These are phyloP conservation scores for Melanotaenia nigrans DNA, from an alignment of 2,797 vertebrate species.

Conservation along the genomic window DNA sequence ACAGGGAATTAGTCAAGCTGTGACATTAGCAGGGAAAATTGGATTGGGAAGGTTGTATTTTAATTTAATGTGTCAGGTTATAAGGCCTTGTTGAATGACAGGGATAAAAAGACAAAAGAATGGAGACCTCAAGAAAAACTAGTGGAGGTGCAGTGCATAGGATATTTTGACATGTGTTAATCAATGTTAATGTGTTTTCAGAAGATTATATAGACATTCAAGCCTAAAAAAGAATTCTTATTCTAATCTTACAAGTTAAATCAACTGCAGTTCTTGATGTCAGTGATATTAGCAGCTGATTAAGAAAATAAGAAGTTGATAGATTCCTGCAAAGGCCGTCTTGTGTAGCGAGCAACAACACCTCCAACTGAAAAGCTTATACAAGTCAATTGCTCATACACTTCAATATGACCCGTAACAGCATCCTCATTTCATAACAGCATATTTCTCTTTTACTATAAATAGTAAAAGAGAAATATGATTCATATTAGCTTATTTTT, in stretches of 20 bases:
- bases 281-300: background rate
- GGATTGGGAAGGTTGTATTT: conserved; percentile 73
- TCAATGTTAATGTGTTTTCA: conserved; percentile 30
- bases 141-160: conserved; percentile 28
- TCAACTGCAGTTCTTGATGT: background rate
- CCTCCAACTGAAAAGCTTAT: too few species aligned
- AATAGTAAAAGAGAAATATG: too few species aligned
- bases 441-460: background rate
- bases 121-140: conserved; percentile 43
- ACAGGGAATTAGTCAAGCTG: conserved; percentile 66
- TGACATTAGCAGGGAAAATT: conserved; percentile 62
- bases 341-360: too few species aligned
- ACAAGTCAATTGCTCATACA: too few species aligned
- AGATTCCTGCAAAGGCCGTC: background rate
- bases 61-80: conserved; percentile 71
- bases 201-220: conserved; percentile 48
- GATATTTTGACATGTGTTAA: conserved; percentile 38
- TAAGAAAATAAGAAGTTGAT: background rate
- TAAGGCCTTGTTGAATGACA: conserved; percentile 58
- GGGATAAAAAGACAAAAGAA: conserved; percentile 55
- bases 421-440: too few species aligned
- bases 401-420: too few species aligned
- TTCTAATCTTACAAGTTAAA: background rate
- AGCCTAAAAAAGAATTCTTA: background rate
- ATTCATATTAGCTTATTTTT: background rate